Percentiles rank a stretch among this genome's conserved stretches.
phyloP scores from a whole-genome alignment of 1,140 invertebrate genomes.

The Neotoxoptera formosana region DNA sequence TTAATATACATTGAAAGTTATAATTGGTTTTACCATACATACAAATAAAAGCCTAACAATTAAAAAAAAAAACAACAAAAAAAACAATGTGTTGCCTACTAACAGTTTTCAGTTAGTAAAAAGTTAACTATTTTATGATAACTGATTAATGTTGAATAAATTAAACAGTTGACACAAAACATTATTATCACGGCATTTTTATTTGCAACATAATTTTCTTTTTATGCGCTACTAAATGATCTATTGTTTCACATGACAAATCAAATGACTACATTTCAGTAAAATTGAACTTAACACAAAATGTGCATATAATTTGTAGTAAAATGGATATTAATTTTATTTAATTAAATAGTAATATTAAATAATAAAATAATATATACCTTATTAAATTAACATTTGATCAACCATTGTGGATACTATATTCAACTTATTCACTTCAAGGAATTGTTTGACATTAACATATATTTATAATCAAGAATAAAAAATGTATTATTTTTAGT shows the following conservation, averaged over 20 bases:
- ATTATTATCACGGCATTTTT: neutral
- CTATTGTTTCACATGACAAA: neutral
- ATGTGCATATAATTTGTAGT: neutral
- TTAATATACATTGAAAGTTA: conserved; percentile 2
- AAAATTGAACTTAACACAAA: neutral
- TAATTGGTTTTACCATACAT: conserved; percentile 23
- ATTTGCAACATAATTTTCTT: neutral
- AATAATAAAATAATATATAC: neutral
- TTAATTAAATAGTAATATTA: neutral
- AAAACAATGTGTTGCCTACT: neutral
- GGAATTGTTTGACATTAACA: neutral
- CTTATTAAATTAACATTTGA: conserved; percentile 19
- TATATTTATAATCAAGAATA: neutral
- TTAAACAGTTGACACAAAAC: conserved; percentile 42
- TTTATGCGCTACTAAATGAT: neutral
- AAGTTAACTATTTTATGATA: neutral
- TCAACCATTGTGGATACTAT: neutral
- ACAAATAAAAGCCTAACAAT: neutral
- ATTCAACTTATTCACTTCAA: neutral
- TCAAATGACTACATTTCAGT: neutral
- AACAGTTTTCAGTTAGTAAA: neutral
- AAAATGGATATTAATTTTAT: neutral
- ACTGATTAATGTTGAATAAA: neutral
- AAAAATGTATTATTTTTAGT: conserved; percentile 25
- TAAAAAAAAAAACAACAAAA: conserved; percentile 12